Conservation (phyloP, 2,888 invertebrate species). For the Sinhomidia bicolor region DNA sequence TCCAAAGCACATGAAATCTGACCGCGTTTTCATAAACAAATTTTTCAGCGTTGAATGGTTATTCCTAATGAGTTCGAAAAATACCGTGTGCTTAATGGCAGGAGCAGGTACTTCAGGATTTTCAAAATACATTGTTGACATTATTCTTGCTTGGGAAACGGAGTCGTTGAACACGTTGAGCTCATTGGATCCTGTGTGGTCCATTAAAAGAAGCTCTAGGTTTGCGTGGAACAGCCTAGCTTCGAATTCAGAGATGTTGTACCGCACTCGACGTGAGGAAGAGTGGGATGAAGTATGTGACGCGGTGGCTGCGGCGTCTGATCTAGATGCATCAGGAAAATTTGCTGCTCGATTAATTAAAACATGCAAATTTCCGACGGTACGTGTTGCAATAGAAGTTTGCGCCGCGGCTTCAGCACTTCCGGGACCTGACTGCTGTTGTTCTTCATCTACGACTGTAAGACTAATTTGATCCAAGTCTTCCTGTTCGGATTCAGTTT, state of each 20-base stretch:
- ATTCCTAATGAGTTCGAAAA: slow-evolving; percentile 62
- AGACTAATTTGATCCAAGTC: not conserved
- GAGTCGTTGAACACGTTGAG: slow-evolving; percentile 49
- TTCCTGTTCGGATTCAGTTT: not conserved
- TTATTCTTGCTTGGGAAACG: slow-evolving; percentile 23
- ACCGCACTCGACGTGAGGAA: not conserved
- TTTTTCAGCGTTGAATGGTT: slow-evolving; percentile 59
- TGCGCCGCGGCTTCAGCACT: not conserved
- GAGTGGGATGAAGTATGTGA: slow-evolving; percentile 18
- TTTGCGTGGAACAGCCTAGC: slow-evolving; percentile 56
- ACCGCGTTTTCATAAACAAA: slow-evolving; percentile 54
- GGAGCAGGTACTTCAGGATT: not conserved
- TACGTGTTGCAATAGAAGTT: slow-evolving; percentile 7
- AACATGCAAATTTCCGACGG: slow-evolving; percentile 45
- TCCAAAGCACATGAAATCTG: slow-evolving; percentile 73
- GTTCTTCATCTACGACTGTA: not conserved
- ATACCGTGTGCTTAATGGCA: slow-evolving; percentile 50
- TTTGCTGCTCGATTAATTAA: slow-evolving; percentile 44
- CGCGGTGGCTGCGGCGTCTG: not conserved
- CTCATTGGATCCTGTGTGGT: not conserved
- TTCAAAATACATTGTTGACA: slow-evolving; percentile 26
- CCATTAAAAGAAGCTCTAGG: slow-evolving; percentile 47
- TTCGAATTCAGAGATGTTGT: slow-evolving; percentile 52
- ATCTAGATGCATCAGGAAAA: not conserved
- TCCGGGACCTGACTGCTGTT: not conserved